Evolutionary conservation across 2,113 vertebrate genomes (phyloP).

Genomic region (Eleginops maclovinus): DNA sequence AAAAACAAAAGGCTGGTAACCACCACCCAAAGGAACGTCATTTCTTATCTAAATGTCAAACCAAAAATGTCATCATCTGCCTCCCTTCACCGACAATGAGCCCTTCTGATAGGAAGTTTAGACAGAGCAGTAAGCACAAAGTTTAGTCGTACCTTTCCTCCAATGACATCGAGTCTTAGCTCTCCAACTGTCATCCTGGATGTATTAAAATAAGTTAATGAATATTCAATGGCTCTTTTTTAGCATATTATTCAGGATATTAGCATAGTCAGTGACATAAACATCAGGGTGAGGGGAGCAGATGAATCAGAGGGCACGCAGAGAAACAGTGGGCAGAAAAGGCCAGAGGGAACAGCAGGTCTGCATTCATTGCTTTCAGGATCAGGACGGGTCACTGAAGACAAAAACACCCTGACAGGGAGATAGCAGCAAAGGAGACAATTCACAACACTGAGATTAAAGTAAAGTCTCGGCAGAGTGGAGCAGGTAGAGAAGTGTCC

Average conservation of each 20-base stretch:
- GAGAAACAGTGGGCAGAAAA: constrained; percentile 31
- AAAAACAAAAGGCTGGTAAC: no score
- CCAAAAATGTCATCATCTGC: neutral
- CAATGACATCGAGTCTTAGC: constrained; percentile 36
- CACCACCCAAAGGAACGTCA: no score
- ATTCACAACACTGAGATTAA: neutral
- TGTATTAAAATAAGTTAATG: constrained; percentile 24
- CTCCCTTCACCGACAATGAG: neutral
- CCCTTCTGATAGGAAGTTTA: constrained; percentile 19
- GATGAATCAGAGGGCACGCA: constrained; percentile 61
- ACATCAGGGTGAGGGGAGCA: constrained; percentile 43
- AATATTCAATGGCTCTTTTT: constrained; percentile 54
- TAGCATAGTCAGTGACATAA: constrained; percentile 64
- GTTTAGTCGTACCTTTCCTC: constrained; percentile 13
- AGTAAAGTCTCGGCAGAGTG: neutral
- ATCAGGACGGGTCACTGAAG: constrained; percentile 9
- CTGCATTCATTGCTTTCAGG: constrained; percentile 48
- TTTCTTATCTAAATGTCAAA: neutral
- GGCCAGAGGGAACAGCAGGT: constrained; percentile 41
- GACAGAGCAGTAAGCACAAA: constrained; percentile 5
- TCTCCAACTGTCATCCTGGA: constrained; percentile 48
- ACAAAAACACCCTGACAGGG: constrained; percentile 19
- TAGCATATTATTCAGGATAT: constrained; percentile 58
- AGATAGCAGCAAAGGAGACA: constrained; percentile 28
- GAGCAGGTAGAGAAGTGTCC: neutral